Evolutionary conservation across 2,888 invertebrate species (phyloP), one percentile per base, ranked within the genome.

Genomic region (Pachycephus smyrnensis): DNA sequence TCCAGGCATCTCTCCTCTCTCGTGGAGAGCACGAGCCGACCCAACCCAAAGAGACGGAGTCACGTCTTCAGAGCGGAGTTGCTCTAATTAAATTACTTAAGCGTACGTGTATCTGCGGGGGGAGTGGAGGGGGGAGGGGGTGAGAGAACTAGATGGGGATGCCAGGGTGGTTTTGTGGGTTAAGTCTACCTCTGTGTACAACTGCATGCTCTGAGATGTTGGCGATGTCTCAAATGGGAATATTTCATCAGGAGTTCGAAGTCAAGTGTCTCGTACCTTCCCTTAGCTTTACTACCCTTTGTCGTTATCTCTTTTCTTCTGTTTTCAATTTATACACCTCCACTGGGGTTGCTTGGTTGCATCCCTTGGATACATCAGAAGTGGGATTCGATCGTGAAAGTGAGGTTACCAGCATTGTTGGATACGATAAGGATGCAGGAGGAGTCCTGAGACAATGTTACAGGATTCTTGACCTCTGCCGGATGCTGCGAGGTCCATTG

Each of bases 1-100:
- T 77, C 68, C 73, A 33, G 68, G 37, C 81, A 68, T 69, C 80
- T 69, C 31, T 40, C 75, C 77, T 92, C 92, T 93, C 93, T 93
- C 93, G 92, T 90, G 91, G 92, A 92, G 92, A 93, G 93, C 93
- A 92, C 93, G 92, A 92, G 90, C 93, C 55, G 40, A 73, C 76
- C 78, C 76, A 82, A 81, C 73, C 81, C 82, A 88, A 89, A 87
- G 88, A 88, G 90, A 90, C 89, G 88, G 86, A 90, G 90, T 90
- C 91, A 91, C 91, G 91, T 91, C 89, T 89, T 86, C 85, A 89
- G 88, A 85, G 89, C 88, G 87, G 89, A 90, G 90, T 90, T 89
- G 90, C 89, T 90, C 91, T 91, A 91, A 91, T 91, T 91, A 90
- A 91, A 91, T 91, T 91, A 91, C 91, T 90, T 90, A 91, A 90